phyloP scores from a whole-genome alignment of 23 tunicate species.

The Aplidium turbinatum region DNA sequence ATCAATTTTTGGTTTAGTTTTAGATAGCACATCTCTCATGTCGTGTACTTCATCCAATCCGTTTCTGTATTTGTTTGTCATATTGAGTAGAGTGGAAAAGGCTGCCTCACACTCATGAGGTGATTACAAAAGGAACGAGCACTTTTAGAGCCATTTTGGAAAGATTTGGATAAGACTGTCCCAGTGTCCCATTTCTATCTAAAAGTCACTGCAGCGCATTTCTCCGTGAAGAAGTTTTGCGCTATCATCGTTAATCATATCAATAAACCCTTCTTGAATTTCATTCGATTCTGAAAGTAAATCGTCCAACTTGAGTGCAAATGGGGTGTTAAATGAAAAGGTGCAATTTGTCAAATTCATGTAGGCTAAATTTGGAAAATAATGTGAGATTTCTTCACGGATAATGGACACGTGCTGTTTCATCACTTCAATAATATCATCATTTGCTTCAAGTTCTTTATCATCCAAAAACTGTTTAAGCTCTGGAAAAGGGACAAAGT shows the following conservation, averaged over 20 bases:
- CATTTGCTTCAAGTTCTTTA: too few relatives aligned
- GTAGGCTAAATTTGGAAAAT: too few relatives aligned
- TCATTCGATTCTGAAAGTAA: conserved; percentile 31
- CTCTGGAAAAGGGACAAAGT: too few relatives aligned
- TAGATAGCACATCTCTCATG: too few relatives aligned
- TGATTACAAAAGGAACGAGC: conserved; percentile 30
- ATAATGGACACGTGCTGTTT: conserved; percentile 37
- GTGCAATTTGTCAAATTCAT: conserved; percentile 16
- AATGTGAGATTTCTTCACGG: conserved; percentile 3
- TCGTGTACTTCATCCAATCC: too few relatives aligned
- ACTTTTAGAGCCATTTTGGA: conserved; percentile 35
- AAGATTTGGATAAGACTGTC: conserved; percentile 29
- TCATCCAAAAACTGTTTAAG: too few relatives aligned
- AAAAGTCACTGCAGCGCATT: conserved; percentile 39
- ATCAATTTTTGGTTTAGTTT: too few relatives aligned
- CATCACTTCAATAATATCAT: too few relatives aligned
- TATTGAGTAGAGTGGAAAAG: conserved; percentile 36
- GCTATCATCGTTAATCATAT: conserved; percentile 42
- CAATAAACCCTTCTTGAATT: conserved; percentile 52
- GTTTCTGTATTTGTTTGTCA: conserved; percentile 4
- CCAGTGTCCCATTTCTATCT: too few relatives aligned
- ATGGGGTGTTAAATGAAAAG: conserved; percentile 36
- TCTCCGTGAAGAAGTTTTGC: conserved; percentile 30
- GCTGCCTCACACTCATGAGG: conserved; percentile 42
- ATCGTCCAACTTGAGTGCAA: conserved; percentile 19